Base-by-base conservation (phyloP, 2,113 vertebrate species). In the Stigmatopora nigra region DNA sequence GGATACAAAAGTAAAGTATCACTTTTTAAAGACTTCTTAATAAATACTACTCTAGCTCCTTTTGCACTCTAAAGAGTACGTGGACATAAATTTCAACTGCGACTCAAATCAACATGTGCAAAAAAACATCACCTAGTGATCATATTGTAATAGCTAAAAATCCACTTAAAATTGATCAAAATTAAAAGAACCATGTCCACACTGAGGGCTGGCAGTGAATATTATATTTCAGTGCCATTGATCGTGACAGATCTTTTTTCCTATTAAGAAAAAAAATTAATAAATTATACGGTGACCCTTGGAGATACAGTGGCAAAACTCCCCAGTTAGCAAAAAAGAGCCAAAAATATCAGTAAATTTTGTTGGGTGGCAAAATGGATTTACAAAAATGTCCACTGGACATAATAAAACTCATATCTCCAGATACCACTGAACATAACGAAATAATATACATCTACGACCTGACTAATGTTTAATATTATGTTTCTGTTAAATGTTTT, bases 201-300 rank as follows among this genome's bases (percentile, higher is more conserved):
- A 83, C 79, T 64, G 76, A 70, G 78, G 63, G 76, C 25, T 31
- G 25, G 77, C 84, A 80, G 80, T 81, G 72, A 80, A 77, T 63
- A 53, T 22, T 20, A 53, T 19, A 15, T 5, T 17, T 6, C 51
- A 20, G 10, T 19, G 1, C 11, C 20, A 53, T 20, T 4, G 51
- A 22, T 2, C 11, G 51, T 11, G 20, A 53, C 25, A 10, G 2
- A 35, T 38, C 8, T 41, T 41, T 2, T 41, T 41, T 41, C 6
- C 6, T 41, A 10, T 41, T 41, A 8, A 38, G 38, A 4, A 41
- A 41, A 41, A 41, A 31, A 31, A 31, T 31, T 31, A 31, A 31
- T 31, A 31, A 31, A 31, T 31, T 31, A 41, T 41, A 41, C 38
- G 9, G 6, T 41, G 38, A 10, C 38, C 6, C 38, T 8, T 41